Conservation (phyloP, 2,888 invertebrate species). For the Congeria kusceri region DNA sequence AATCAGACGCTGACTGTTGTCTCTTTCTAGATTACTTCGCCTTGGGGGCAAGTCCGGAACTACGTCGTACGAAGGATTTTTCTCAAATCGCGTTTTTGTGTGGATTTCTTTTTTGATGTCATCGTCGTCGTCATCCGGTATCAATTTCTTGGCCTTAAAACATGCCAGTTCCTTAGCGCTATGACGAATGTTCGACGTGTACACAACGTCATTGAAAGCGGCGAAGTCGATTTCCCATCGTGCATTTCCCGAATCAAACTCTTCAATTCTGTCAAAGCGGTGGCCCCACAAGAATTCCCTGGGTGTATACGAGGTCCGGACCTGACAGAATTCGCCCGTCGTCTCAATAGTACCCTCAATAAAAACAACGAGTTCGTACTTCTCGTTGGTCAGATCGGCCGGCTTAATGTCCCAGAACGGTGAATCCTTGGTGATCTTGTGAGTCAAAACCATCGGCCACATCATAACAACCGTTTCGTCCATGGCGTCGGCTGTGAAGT, state of each 20-base stretch:
- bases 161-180: slow-evolving; percentile 68
- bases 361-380: slow-evolving; percentile 97
- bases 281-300: slow-evolving; percentile 83
- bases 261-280: slow-evolving; percentile 79
- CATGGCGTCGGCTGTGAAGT: slow-evolving; percentile 95
- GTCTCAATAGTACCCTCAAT: slow-evolving; percentile 96
- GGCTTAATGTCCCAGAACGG: slow-evolving; percentile 96
- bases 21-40: background rate
- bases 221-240: slow-evolving; percentile 79
- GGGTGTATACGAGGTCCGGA: slow-evolving; percentile 86
- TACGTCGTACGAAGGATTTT: slow-evolving; percentile 46
- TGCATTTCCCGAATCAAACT: slow-evolving; percentile 75
- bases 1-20: background rate
- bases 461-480: slow-evolving; percentile 98
- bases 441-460: slow-evolving; percentile 98
- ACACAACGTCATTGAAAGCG: slow-evolving; percentile 78
- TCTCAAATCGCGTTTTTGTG: slow-evolving; percentile 34
- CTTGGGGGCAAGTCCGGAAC: slow-evolving; percentile 42
- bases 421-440: slow-evolving; percentile 95
- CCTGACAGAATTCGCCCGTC: slow-evolving; percentile 88
- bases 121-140: slow-evolving; percentile 29
- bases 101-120: slow-evolving; percentile 17
- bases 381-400: slow-evolving; percentile 90
- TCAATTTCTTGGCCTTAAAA: slow-evolving; percentile 44
- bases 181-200: slow-evolving; percentile 68